A percentile compares a stretch with the other conserved stretches of the same genome.
Evolutionary conservation across 1,140 invertebrate species (phyloP).

Genomic region (Anastrepha obliqua): DNA sequence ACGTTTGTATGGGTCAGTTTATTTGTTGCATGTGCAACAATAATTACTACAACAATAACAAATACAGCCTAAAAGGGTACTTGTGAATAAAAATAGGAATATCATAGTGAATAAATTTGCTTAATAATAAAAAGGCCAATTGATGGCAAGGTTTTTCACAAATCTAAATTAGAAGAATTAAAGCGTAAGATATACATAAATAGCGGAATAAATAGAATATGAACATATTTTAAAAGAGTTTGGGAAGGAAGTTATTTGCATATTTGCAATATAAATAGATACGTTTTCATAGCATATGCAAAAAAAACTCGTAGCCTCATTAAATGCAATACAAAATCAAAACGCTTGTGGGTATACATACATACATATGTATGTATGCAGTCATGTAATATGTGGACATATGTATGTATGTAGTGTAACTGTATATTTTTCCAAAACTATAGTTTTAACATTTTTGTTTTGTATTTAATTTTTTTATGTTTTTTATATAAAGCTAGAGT

Average conservation of each 20-base stretch:
- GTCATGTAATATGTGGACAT: too few species aligned
- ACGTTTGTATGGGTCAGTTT: background rate
- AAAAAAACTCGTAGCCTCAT: too few species aligned
- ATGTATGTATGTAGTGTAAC: too few species aligned
- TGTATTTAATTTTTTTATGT: too few species aligned
- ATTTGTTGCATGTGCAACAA: background rate
- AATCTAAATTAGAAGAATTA: conserved; percentile 17
- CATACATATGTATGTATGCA: too few species aligned
- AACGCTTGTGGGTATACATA: too few species aligned
- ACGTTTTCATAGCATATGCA: too few species aligned
- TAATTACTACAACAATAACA: conserved; percentile 5
- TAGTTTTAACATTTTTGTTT: too few species aligned
- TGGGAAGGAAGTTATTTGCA: too few species aligned
- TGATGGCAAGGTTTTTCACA: background rate
- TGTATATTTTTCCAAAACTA: too few species aligned
- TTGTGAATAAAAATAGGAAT: background rate
- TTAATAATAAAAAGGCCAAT: background rate
- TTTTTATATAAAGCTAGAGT: too few species aligned
- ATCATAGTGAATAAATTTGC: background rate
- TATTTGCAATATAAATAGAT: background rate
- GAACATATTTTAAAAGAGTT: background rate
- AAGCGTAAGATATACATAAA: background rate
- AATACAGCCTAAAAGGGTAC: background rate
- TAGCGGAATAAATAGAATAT: background rate
- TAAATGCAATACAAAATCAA: too few species aligned